phyloP scores from a whole-genome alignment of 35 echinoderm and acorn worm genomes.

The Ptychodera flava region DNA sequence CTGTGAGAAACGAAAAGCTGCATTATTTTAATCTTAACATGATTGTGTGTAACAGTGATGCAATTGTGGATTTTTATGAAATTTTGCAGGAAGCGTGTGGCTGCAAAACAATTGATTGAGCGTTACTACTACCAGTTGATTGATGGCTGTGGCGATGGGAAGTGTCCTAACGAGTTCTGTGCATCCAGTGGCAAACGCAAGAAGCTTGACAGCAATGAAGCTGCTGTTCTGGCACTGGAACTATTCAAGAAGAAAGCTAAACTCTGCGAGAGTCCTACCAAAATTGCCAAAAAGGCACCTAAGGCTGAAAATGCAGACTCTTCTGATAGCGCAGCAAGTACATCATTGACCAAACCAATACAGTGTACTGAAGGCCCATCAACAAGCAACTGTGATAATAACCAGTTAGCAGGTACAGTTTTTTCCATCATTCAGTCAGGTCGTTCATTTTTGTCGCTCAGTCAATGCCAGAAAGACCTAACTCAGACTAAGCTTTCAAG shows the following conservation, averaged over 20 bases:
- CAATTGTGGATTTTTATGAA: neutral
- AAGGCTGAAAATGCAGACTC: constrained; percentile 6
- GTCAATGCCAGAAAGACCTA: too few relatives aligned
- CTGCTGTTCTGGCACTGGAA: constrained; percentile 78
- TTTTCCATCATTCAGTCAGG: neutral
- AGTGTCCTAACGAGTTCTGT: constrained; percentile 82
- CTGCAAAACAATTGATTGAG: constrained; percentile 70
- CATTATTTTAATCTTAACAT: too few relatives aligned
- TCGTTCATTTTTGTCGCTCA: neutral
- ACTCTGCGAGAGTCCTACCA: constrained; percentile 60
- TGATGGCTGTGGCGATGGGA: constrained; percentile 68
- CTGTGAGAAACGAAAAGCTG: too few relatives aligned
- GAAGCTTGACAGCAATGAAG: constrained; percentile 67
- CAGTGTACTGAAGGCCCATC: constrained; percentile 5
- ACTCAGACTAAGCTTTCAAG: too few relatives aligned
- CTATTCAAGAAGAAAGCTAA: constrained; percentile 78
- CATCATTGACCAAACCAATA: neutral
- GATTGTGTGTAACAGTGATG: neutral
- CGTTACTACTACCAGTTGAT: constrained; percentile 94
- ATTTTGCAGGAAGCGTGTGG: constrained; percentile 72
- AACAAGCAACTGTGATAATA: neutral
- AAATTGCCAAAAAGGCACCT: constrained; percentile 42
- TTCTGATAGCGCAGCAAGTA: neutral
- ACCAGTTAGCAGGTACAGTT: neutral
- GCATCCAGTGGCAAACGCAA: constrained; percentile 57